A percentile compares a stretch with the other conserved stretches of the same genome.
Conservation (phyloP, 2,888 invertebrate genomes). For the Xanthia togata region DNA sequence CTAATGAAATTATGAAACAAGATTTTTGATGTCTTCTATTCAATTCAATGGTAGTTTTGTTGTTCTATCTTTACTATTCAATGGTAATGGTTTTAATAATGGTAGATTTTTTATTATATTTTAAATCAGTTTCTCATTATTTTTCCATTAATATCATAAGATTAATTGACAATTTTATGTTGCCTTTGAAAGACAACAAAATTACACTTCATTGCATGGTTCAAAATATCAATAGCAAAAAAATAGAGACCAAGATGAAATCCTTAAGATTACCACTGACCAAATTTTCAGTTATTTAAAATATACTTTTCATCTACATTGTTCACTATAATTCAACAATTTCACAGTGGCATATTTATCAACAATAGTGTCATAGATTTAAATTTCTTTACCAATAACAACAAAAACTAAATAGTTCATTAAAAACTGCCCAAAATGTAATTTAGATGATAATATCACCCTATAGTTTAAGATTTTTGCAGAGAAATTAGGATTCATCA, state of each 20-base stretch:
- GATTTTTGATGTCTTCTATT: background rate
- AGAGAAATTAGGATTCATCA: constrained; percentile 24
- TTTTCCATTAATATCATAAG: background rate
- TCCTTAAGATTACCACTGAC: no score
- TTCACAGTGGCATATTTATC: constrained; percentile 19
- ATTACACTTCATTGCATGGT: constrained; percentile 1
- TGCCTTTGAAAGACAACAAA: background rate
- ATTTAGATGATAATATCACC: background rate
- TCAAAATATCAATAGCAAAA: background rate
- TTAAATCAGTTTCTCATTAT: no score
- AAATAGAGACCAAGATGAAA: background rate
- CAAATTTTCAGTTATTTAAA: background rate
- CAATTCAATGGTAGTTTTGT: background rate
- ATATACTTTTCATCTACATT: background rate
- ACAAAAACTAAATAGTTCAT: constrained; percentile 6
- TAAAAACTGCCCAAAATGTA: background rate
- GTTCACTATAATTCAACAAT: background rate
- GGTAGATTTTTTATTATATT: background rate
- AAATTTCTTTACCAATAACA: background rate
- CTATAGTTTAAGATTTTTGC: background rate
- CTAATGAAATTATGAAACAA: background rate
- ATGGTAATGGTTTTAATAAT: background rate
- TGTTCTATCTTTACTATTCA: background rate
- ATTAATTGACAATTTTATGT: background rate
- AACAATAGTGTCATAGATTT: constrained; percentile 20